Percentiles rank a stretch among this genome's conserved stretches.
Evolutionary conservation across 2,113 vertebrate genomes (phyloP).

Genomic region (Cephalophus harveyi): DNA sequence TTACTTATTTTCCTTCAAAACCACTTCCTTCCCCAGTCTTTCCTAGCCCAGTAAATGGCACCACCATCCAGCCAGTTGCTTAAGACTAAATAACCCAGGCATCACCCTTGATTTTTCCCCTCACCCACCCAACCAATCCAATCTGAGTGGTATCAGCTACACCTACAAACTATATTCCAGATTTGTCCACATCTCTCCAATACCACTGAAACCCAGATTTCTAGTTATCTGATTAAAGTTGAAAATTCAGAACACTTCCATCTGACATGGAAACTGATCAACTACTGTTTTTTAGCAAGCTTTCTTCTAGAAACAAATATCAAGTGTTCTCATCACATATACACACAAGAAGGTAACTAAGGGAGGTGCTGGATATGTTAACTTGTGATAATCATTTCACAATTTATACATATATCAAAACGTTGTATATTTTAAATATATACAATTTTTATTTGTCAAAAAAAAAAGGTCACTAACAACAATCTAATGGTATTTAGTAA

Average conservation of each 20-base stretch:
- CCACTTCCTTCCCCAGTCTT: slow-evolving; percentile 5
- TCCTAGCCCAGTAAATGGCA: background rate
- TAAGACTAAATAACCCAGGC: background rate
- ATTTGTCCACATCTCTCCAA: background rate
- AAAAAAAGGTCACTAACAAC: background rate
- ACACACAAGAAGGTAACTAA: background rate
- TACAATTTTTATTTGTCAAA: background rate
- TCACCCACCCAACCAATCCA: background rate
- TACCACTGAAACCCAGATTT: background rate
- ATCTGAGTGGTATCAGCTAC: background rate
- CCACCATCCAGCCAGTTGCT: background rate
- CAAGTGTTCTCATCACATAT: background rate
- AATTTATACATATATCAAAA: background rate
- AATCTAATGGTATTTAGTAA: background rate
- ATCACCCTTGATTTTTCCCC: background rate
- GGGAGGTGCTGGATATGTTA: background rate
- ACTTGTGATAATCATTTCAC: background rate
- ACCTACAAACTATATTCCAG: background rate
- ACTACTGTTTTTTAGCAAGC: background rate
- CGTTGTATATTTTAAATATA: background rate
- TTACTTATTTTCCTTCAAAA: background rate
- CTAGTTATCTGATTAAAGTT: slow-evolving; percentile 19
- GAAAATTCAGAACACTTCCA: slow-evolving; percentile 11
- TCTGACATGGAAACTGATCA: background rate
- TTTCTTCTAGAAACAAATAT: slow-evolving; percentile 23